These are phyloP conservation scores for Stylophora pistillata DNA, from an alignment of 64 coral and sea anemone genomes.

Conservation along the genomic window DNA sequence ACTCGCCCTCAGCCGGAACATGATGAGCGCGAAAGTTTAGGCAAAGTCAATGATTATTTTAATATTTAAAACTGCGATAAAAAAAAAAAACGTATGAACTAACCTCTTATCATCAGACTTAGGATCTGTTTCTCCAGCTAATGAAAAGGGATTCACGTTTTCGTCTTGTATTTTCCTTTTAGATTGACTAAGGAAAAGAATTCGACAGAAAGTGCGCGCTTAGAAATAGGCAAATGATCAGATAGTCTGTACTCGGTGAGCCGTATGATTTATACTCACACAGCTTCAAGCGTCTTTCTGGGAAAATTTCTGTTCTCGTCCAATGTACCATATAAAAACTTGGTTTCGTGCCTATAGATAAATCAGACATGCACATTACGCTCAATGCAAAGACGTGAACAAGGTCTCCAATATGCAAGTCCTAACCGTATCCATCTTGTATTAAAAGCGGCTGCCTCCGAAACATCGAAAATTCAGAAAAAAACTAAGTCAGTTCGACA, in stretches of 20 bases:
- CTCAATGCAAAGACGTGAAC: background rate
- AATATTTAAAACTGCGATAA: background rate
- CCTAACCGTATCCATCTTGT: no score
- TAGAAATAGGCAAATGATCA: no score
- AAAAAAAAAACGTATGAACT: background rate
- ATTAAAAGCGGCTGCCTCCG: no score
- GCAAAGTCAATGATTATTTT: background rate
- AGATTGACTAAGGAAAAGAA: background rate
- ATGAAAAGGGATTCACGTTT: background rate
- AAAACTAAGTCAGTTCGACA: no score
- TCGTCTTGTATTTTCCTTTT: background rate
- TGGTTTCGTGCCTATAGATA: background rate
- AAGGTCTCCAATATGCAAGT: no score
- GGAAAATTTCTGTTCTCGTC: conserved; percentile 33
- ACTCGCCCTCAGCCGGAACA: no score
- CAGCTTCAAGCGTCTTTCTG: background rate
- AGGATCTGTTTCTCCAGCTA: background rate
- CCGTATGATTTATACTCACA: background rate
- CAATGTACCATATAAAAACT: conserved; percentile 14
- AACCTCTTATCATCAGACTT: conserved; percentile 1
- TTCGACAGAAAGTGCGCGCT: no score
- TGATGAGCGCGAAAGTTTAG: no score
- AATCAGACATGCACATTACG: background rate
- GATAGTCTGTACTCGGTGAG: background rate
- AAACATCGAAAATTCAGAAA: no score